Evolutionary conservation across 2,888 invertebrate species (phyloP), one percentile per base, ranked within the genome.

Genomic region (Drosophila limbata): DNA sequence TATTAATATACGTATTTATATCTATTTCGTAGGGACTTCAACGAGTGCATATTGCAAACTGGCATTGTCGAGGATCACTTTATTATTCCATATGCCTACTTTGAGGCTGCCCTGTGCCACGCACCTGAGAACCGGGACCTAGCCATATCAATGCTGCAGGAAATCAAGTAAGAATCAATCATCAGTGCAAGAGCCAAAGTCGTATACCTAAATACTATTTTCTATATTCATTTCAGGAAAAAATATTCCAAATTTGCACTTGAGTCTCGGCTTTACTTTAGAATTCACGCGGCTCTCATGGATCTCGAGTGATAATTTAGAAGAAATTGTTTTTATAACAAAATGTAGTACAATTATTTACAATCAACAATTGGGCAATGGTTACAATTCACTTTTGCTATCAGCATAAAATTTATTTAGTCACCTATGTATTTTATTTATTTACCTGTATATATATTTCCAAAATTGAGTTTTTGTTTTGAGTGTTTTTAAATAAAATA

Each of bases 231-330:
- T 61, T 66, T 13, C 19, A 98, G 98, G 93, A 96, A 96, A 93
- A 96, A 97, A 90, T 98, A 95, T 92, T 96, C 97, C 10, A 96
- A 97, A 3, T 98, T 97, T 92, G 95, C 96, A 0, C 92, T 98
- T 79, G 98, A 98, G 91, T 97, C 98, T 0, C 94, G 98, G 40
- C 93, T 98, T 17, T 98, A 98, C 91, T 98, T 98, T 93, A 95
- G 97, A 81, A 96, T 98, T 76, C 98, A 98, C 91, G 95, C 97
- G 0, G 95, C 95, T 50, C 90, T 95, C 21, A 89, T 89, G 62
- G 91, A 91, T 48, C 73, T 91, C 0, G 28, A 91, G 89, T 25
- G 42, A 19, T n/a, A 45, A 25, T n/a, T 39, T 25, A 28, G 21
- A 39, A 35, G 10, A 6, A 11, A 19, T 33, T 1, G 9, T 47